Percentiles rank a stretch among this genome's conserved stretches.
Evolutionary conservation across 2,888 invertebrate species (phyloP).

Genomic region (Colostygia pectinataria): DNA sequence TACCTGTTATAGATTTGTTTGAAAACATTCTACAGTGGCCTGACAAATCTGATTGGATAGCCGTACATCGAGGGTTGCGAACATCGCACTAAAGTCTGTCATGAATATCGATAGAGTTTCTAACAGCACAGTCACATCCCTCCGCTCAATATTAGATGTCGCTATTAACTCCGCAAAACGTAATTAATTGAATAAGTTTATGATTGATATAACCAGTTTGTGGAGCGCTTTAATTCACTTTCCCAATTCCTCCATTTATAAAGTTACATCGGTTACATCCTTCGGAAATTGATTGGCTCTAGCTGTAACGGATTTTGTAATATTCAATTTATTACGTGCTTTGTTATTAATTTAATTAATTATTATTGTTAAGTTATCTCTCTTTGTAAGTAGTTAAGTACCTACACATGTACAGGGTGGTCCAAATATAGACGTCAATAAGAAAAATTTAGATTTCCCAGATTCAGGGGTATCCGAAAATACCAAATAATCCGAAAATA

Average conservation of each 20-base stretch:
- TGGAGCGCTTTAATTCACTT: conserved; percentile 81
- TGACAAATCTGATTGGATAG: too few species aligned
- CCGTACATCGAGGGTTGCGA: too few species aligned
- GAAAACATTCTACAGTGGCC: too few species aligned
- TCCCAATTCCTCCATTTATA: conserved; percentile 79
- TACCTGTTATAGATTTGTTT: too few species aligned
- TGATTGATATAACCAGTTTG: conserved; percentile 84
- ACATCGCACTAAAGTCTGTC: too few species aligned
- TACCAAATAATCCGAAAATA: too few species aligned
- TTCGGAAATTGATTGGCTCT: conserved; percentile 76
- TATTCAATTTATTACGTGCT: conserved; percentile 59
- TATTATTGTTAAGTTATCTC: not conserved
- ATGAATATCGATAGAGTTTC: conserved; percentile 18
- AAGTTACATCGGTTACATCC: conserved; percentile 61
- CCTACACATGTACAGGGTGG: too few species aligned
- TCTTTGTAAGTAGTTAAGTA: too few species aligned
- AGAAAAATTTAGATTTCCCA: too few species aligned
- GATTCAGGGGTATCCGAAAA: too few species aligned
- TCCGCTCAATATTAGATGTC: conserved; percentile 78
- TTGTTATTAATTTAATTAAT: conserved; percentile 47
- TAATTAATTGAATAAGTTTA: conserved; percentile 84
- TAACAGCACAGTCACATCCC: conserved; percentile 45
- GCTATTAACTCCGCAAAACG: conserved; percentile 84
- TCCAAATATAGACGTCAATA: too few species aligned
- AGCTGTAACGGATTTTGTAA: conserved; percentile 66